phyloP scores from a whole-genome alignment of 2,113 vertebrate genomes.

The Athene cunicularia region DNA sequence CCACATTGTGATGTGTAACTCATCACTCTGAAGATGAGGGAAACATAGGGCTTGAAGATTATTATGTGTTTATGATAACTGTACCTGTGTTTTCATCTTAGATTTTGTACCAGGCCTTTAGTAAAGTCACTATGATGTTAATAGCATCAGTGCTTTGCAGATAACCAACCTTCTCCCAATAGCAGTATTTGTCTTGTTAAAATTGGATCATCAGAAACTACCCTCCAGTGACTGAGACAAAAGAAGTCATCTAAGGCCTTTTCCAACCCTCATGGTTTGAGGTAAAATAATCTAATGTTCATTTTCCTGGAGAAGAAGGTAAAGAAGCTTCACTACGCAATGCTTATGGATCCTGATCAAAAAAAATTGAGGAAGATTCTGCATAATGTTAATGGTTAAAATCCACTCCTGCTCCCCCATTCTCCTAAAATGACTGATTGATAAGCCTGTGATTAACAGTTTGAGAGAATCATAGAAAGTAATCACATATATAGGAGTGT shows the following conservation, averaged over 20 bases:
- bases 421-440: neutral
- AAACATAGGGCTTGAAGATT: neutral
- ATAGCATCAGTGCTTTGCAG: neutral
- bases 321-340: neutral
- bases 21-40: neutral
- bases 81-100: neutral
- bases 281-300: neutral
- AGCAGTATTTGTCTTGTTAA: neutral
- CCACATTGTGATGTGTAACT: neutral
- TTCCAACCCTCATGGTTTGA: neutral
- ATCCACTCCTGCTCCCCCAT: neutral
- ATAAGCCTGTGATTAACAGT: neutral
- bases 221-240: neutral
- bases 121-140: neutral
- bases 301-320: neutral
- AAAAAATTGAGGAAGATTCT: neutral
- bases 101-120: neutral
- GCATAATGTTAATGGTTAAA: neutral
- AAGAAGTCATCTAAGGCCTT: neutral
- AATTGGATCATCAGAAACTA: neutral
- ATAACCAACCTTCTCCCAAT: neutral
- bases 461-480: neutral
- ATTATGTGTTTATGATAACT: neutral
- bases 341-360: neutral
- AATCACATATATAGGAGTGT: no score